Evolutionary conservation across 2,888 invertebrate species (phyloP).

Genomic region (Micropterix aruncella): DNA sequence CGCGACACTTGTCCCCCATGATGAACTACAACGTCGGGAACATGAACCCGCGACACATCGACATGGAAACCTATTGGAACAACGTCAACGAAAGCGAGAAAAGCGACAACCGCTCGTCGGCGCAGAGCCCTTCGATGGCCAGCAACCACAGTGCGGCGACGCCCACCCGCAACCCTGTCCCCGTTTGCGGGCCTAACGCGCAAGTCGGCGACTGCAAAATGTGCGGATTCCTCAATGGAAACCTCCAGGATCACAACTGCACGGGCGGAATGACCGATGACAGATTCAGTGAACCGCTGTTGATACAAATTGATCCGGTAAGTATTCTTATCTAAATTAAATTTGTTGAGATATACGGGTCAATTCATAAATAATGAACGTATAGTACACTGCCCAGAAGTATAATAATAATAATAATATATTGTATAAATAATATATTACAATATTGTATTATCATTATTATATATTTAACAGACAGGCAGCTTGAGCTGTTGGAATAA

Average conservation of each 20-base stretch:
- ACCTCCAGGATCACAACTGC: slow-evolving; percentile 19
- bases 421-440: no score
- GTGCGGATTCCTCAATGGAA: slow-evolving; percentile 27
- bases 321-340: slow-evolving; percentile 19
- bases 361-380: no score
- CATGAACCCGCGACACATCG: slow-evolving; percentile 35
- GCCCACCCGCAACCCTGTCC: slow-evolving; percentile 15
- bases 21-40: slow-evolving; percentile 37
- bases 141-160: slow-evolving; percentile 22
- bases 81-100: slow-evolving; percentile 17
- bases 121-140: slow-evolving; percentile 22
- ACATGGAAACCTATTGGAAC: slow-evolving; percentile 30
- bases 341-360: no score
- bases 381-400: no score
- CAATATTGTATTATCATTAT: no score
- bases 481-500: no score
- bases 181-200: neutral
- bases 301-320: slow-evolving; percentile 58
- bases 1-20: slow-evolving; percentile 30
- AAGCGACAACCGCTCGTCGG: slow-evolving; percentile 22
- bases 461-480: no score
- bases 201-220: slow-evolving; percentile 22
- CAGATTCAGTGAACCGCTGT: slow-evolving; percentile 37
- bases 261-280: slow-evolving; percentile 21
- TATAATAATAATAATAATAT: no score